Evolutionary conservation across 2,797 vertebrate species (phyloP).

Genomic region (Corythornis leucogaster): DNA sequence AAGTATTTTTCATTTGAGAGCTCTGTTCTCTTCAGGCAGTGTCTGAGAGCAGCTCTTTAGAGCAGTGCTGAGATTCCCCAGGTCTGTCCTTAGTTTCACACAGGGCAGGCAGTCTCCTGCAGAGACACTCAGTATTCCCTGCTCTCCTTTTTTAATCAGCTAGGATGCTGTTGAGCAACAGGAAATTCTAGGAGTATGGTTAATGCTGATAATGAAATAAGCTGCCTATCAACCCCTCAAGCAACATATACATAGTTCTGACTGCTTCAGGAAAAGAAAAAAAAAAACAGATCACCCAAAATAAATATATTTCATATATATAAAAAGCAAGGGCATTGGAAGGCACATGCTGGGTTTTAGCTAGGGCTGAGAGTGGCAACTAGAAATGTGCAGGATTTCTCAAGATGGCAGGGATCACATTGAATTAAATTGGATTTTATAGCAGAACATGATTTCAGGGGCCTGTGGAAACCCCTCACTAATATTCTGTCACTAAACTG

Average conservation of each 20-base stretch:
- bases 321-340: neutral
- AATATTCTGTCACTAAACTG: neutral
- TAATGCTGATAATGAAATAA: neutral
- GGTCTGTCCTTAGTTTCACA: conserved; percentile 13
- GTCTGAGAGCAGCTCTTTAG: neutral
- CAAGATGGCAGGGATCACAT: neutral
- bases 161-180: neutral
- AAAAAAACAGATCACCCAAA: neutral
- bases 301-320: neutral
- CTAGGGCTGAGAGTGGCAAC: neutral
- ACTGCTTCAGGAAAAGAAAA: neutral
- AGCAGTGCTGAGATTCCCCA: neutral
- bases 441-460: neutral
- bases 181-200: neutral
- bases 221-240: neutral
- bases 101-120: neutral
- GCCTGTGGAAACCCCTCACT: neutral
- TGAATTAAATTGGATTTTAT: neutral
- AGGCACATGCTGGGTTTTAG: neutral
- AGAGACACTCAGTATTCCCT: neutral
- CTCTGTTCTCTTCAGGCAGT: neutral
- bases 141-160: neutral
- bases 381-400: conserved; percentile 7
- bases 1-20: neutral
- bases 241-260: neutral